Evolutionary conservation across 2,797 vertebrate species (phyloP).

Genomic region (Spinibarbus caldwelli): DNA sequence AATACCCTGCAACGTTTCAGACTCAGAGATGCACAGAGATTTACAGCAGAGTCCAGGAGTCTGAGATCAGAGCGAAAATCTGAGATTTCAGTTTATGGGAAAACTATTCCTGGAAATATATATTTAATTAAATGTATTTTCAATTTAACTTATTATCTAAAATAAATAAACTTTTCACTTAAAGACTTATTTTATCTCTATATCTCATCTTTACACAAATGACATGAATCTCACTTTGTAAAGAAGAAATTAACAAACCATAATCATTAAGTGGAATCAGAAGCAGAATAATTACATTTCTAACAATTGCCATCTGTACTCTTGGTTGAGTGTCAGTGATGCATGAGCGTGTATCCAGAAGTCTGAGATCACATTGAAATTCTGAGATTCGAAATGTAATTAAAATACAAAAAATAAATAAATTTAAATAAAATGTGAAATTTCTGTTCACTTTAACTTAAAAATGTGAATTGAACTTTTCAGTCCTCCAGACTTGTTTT

Average conservation of each 20-base stretch:
- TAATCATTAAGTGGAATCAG: neutral
- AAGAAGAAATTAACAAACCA: neutral
- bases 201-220: neutral
- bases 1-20: slow-evolving; percentile 15
- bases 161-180: neutral
- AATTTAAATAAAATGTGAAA: no score
- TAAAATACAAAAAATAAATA: neutral
- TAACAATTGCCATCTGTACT: neutral
- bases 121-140: neutral
- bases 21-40: neutral
- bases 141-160: neutral
- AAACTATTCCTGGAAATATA: neutral
- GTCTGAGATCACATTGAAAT: neutral
- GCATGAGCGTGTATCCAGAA: neutral
- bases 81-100: no score
- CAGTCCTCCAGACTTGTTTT: neutral
- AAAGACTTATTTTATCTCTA: neutral
- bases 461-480: neutral
- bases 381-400: neutral
- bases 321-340: neutral
- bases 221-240: neutral
- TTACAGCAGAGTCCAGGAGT: neutral
- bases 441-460: neutral
- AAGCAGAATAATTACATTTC: neutral
- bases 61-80: neutral